A percentile compares a stretch with the other conserved stretches of the same genome.
Conservation (phyloP, 2,888 invertebrate species). For the Eupithecia subumbrata region DNA sequence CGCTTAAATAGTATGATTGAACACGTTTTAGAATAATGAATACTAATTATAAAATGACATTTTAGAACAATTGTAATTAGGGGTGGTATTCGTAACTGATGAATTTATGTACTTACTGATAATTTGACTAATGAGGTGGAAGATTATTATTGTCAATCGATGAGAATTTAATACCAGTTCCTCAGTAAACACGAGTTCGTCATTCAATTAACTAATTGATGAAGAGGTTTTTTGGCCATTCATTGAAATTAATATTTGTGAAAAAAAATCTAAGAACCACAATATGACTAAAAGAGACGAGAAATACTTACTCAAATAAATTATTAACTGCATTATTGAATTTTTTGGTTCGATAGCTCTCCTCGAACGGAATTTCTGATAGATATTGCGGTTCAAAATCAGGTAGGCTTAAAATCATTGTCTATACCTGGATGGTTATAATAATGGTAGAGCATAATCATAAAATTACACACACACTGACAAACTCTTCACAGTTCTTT, state of each 20-base stretch:
- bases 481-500: neutral
- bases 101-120: neutral
- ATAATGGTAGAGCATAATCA: neutral
- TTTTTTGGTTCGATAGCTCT: neutral
- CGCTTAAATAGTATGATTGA: neutral
- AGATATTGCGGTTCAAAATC: neutral
- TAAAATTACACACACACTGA: neutral
- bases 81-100: neutral
- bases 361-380: neutral
- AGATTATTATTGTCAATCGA: neutral
- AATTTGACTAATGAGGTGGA: neutral
- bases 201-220: neutral
- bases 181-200: neutral
- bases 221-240: neutral
- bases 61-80: neutral
- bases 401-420: neutral
- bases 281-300: neutral
- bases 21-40: neutral
- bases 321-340: neutral
- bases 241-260: neutral
- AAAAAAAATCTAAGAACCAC: neutral
- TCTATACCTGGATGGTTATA: neutral
- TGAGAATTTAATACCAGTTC: neutral
- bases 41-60: neutral
- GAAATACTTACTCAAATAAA: conserved; percentile 1